Evolutionary conservation across 2,113 vertebrate species (phyloP).

Genomic region (Boulengeromyrus knoepffleri): DNA sequence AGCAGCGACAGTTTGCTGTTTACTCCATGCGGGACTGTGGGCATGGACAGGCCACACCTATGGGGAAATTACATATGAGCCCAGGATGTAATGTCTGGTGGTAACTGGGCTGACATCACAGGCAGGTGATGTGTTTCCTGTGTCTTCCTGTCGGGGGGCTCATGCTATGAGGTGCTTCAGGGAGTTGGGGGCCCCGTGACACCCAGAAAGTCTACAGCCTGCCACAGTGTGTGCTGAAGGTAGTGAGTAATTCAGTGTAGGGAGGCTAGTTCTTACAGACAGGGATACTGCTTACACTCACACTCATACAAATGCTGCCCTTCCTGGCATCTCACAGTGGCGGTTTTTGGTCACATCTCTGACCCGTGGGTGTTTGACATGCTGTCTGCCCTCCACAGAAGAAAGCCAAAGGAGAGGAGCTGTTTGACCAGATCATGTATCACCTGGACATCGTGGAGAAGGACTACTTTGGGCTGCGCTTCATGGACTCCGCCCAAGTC

Average conservation of each 20-base stretch:
- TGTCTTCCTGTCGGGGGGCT: background rate
- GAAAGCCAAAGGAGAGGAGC: slow-evolving; percentile 94
- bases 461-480: slow-evolving; percentile 94
- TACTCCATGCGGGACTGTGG: background rate
- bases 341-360: background rate
- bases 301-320: background rate
- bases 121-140: background rate
- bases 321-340: background rate
- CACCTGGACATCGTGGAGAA: slow-evolving; percentile 95
- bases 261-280: background rate
- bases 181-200: background rate
- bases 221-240: background rate
- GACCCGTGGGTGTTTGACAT: background rate
- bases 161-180: background rate
- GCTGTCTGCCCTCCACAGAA: slow-evolving; percentile 64
- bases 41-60: background rate
- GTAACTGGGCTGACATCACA: background rate
- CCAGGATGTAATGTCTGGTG: background rate
- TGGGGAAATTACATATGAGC: background rate
- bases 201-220: background rate
- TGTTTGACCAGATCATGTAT: slow-evolving; percentile 99
- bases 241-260: background rate
- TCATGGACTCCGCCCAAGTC: slow-evolving; percentile 98
- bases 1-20: background rate
- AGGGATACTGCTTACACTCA: background rate